Evolutionary conservation across 1,140 invertebrate species (phyloP).

Genomic region (Sycophaga agraensis): DNA sequence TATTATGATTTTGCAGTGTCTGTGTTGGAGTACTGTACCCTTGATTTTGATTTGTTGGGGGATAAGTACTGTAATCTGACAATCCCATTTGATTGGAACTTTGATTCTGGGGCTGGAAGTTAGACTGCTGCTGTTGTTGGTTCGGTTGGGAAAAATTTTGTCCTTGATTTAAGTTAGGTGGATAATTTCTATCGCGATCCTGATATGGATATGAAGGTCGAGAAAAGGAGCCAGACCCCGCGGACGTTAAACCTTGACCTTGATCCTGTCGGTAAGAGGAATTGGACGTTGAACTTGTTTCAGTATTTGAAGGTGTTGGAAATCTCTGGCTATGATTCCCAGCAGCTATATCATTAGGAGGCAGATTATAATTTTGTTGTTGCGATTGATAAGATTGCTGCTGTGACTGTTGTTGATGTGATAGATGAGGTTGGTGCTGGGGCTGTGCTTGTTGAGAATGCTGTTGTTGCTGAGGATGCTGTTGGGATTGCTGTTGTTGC

Average conservation of each 20-base stretch:
- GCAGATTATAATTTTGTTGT: slow-evolving; percentile 8
- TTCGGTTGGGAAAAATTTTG: slow-evolving; percentile 43
- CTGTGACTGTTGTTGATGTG: too few relatives aligned
- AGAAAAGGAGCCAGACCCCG: slow-evolving; percentile 41
- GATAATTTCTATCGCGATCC: slow-evolving; percentile 45
- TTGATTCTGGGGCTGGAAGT: slow-evolving; percentile 43
- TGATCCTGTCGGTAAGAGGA: slow-evolving; percentile 42
- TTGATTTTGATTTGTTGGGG: slow-evolving; percentile 39
- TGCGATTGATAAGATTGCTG: slow-evolving; percentile 9
- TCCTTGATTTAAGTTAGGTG: slow-evolving; percentile 41
- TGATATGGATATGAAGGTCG: slow-evolving; percentile 45
- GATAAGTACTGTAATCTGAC: slow-evolving; percentile 44
- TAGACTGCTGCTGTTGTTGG: slow-evolving; percentile 25
- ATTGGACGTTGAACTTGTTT: neutral
- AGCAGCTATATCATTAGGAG: neutral
- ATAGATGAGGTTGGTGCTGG: neutral
- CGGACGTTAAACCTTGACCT: slow-evolving; percentile 22
- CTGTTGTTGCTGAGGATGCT: slow-evolving; percentile 6
- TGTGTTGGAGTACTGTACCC: slow-evolving; percentile 39
- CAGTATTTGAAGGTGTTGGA: slow-evolving; percentile 2
- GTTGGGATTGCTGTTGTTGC: slow-evolving; percentile 4
- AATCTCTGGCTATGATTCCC: slow-evolving; percentile 4
- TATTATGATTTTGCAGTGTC: slow-evolving; percentile 36
- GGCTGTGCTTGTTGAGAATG: neutral
- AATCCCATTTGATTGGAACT: slow-evolving; percentile 38